Evolutionary conservation across 1,140 invertebrate species (phyloP).

Genomic region (Tetramorium alpestre): DNA sequence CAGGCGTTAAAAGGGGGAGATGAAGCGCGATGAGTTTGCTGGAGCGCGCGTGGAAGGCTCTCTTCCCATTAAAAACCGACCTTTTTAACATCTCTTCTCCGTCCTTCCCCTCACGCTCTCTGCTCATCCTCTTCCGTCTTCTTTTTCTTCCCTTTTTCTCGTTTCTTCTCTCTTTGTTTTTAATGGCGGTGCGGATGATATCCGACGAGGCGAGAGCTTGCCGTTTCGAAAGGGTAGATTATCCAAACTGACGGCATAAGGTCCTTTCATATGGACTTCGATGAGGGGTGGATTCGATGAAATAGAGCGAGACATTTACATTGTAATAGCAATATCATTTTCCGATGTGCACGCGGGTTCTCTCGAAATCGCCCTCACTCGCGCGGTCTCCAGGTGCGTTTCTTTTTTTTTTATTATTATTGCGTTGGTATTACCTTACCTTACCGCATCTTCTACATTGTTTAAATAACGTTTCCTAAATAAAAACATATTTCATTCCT

Average conservation of each 20-base stretch:
- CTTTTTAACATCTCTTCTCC: conserved; percentile 63
- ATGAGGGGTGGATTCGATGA: conserved; percentile 29
- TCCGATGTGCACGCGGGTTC: conserved; percentile 17
- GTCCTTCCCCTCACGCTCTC: background rate
- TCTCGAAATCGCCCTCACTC: background rate
- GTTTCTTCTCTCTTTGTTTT: conserved; percentile 55
- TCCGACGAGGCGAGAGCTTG: conserved; percentile 38
- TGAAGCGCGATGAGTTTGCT: conserved; percentile 13
- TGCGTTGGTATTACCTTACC: background rate
- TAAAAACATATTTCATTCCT: background rate
- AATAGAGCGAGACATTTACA: conserved; percentile 65
- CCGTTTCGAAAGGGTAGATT: conserved; percentile 57
- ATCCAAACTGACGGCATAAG: conserved; percentile 42
- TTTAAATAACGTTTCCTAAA: background rate
- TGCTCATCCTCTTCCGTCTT: background rate
- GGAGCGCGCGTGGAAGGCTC: background rate
- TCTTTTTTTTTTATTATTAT: background rate
- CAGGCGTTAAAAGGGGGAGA: conserved; percentile 29
- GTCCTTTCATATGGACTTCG: conserved; percentile 37
- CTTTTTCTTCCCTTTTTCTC: background rate
- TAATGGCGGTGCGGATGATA: conserved; percentile 49
- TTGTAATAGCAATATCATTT: conserved; percentile 46
- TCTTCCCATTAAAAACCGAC: conserved; percentile 61
- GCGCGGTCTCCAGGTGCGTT: background rate
- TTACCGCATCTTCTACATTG: background rate